A percentile compares a stretch with the other conserved stretches of the same genome.
Conservation (phyloP, 2,797 vertebrate species). For the Sebastes oblongus region DNA sequence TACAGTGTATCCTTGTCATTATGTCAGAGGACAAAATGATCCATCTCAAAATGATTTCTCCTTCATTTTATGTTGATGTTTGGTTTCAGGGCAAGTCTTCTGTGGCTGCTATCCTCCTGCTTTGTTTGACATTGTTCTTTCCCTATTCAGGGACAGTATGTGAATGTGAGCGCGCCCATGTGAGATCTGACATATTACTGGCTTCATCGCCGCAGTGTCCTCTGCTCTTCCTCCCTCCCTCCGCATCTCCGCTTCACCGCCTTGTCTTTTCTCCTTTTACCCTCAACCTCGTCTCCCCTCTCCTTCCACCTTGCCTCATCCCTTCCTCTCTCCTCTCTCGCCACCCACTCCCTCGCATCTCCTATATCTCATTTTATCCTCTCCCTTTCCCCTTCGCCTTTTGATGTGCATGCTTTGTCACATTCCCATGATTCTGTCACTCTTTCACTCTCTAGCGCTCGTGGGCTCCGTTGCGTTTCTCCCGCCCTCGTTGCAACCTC, state of each 20-base stretch:
- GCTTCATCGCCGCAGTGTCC: constrained; percentile 71
- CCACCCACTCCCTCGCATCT: constrained; percentile 17
- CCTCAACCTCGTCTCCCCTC: constrained; percentile 31
- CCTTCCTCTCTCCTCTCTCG: constrained; percentile 3
- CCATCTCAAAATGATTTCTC: background rate
- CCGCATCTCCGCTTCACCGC: constrained; percentile 16
- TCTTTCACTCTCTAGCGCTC: constrained; percentile 52
- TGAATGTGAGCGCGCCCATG: constrained; percentile 37
- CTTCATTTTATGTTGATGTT: background rate
- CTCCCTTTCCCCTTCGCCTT: constrained; percentile 20
- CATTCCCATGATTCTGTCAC: constrained; percentile 70
- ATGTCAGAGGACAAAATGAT: background rate
- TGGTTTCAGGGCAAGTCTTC: background rate
- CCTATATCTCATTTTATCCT: constrained; percentile 36
- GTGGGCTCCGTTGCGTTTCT: constrained; percentile 48
- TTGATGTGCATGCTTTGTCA: constrained; percentile 73
- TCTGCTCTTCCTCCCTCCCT: constrained; percentile 53
- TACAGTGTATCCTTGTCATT: background rate
- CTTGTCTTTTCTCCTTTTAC: constrained; percentile 37
- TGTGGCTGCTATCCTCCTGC: background rate
- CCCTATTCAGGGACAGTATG: constrained; percentile 29
- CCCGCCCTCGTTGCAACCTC: constrained; percentile 56
- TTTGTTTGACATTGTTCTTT: constrained; percentile 41
- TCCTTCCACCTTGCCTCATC: constrained; percentile 35
- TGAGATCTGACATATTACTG: constrained; percentile 70